Conservation (phyloP, 2,113 vertebrate species). For the Onychorhynchus coronatus region DNA sequence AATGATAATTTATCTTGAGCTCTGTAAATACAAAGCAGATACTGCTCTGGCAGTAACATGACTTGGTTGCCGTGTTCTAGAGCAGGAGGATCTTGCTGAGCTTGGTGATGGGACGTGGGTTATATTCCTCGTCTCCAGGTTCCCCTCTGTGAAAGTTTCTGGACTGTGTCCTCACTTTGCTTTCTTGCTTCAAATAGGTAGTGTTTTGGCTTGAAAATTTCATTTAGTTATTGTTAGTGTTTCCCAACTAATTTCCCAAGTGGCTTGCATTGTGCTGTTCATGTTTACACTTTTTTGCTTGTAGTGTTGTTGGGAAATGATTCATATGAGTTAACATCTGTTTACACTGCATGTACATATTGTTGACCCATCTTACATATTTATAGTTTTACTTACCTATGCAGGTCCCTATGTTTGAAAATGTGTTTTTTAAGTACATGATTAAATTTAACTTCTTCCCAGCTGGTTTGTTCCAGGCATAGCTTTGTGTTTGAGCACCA, state of each 20-base stretch:
- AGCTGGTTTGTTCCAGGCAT: background rate
- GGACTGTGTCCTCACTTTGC: background rate
- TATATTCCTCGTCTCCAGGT: background rate
- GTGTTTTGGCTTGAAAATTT: background rate
- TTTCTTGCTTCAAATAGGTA: background rate
- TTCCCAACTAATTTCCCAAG: background rate
- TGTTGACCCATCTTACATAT: background rate
- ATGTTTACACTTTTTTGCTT: background rate
- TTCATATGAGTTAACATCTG: background rate
- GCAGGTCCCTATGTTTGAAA: background rate
- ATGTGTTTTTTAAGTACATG: background rate
- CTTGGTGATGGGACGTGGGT: background rate
- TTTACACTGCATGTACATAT: background rate
- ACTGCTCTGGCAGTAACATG: background rate
- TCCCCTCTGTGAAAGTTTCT: background rate
- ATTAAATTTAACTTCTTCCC: background rate
- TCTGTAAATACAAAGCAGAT: background rate
- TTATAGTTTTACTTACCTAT: background rate
- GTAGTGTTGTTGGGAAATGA: background rate
- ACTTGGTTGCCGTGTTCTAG: background rate
- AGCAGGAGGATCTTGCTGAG: background rate
- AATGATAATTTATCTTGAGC: background rate
- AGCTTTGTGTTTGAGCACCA: background rate
- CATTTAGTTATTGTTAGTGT: background rate
- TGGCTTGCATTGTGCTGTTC: background rate